A percentile compares a stretch with the other conserved stretches of the same genome.
Evolutionary conservation across 2,797 vertebrate species (phyloP).

Genomic region (Pangasius mekongensis): DNA sequence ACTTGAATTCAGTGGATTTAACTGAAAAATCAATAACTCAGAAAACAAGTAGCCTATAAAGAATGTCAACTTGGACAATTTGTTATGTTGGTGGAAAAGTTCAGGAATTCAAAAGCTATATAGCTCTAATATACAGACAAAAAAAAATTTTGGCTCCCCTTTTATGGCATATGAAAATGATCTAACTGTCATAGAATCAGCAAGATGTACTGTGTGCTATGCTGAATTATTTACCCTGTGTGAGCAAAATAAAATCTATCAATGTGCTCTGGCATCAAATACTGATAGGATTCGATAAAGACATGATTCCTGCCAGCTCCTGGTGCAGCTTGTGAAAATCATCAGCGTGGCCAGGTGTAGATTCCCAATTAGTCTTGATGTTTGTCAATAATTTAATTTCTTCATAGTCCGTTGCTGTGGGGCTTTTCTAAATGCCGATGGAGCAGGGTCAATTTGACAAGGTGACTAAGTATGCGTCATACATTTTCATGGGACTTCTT

Average conservation of each 20-base stretch:
- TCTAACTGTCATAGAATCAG: not conserved
- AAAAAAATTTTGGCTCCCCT: not conserved
- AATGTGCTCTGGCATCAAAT: conserved; percentile 27
- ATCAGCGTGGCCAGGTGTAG: not conserved
- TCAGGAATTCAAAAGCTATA: not conserved
- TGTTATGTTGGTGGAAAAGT: not conserved
- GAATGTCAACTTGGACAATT: not conserved
- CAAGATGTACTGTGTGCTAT: not conserved
- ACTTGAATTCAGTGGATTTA: not conserved
- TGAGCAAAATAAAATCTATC: not conserved
- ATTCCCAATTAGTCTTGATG: not conserved
- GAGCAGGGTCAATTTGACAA: not conserved
- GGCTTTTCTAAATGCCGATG: not conserved
- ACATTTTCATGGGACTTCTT: not conserved
- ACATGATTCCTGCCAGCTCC: conserved; percentile 25
- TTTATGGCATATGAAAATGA: not conserved
- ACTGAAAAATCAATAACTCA: not conserved
- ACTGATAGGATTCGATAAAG: conserved; percentile 34
- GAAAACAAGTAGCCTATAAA: not conserved
- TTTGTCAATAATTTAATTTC: conserved; percentile 11
- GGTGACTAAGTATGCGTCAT: not conserved
- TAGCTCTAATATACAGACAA: not conserved
- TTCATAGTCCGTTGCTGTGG: not conserved
- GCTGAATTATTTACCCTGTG: not conserved
- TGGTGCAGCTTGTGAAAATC: conserved; percentile 9